Evolutionary conservation across 2,888 invertebrate genomes (phyloP), one percentile per base, ranked within the genome.

Genomic region (Pterostichus niger): DNA sequence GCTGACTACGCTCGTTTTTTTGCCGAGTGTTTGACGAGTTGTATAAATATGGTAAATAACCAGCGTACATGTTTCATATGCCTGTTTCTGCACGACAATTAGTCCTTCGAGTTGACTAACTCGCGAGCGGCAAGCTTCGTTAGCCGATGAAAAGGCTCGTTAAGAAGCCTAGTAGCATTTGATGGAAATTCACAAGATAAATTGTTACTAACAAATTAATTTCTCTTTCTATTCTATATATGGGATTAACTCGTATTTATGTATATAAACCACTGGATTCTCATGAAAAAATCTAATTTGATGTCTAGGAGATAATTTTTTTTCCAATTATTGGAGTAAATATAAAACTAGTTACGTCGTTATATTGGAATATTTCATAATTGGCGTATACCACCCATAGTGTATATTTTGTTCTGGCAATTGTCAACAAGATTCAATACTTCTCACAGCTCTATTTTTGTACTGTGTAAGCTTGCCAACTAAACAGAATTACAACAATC

Each of bases 21-120:
- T 49, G 56, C 46, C 17, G 11, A 44, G 54, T 83, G 83, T 83
- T 82, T 82, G 83, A 83, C 83, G 83, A 68, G 77, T 77, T 83
- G 83, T 83, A 83, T 83, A 83, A 83, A 83, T 83, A 83, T 83
- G 83, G 83, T 83, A 77, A 83, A 68, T 83, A 75, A 82, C 24
- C 61, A 7, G 13, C 59, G 81, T 81, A 73, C 81, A 81, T 81
- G 81, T 81, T 81, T 81, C 81, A 81, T 81, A 81, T 73, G 40
- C 64, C 52, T 35, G 68, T 71, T 17, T 71, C 15, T 71, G 44
- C 75, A 49, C 49, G 75, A 75, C 75, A 75, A 75, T 75, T 75
- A 75, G 75, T 75, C 52, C 52, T 33, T 35, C 64, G 64, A 17
- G 56, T 56, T 17, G 17, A 56, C 24, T 49, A 15, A 56, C 56